A percentile compares a stretch with the other conserved stretches of the same genome.
Conservation (phyloP, 2,888 invertebrate genomes). For the Anticlea derivata region DNA sequence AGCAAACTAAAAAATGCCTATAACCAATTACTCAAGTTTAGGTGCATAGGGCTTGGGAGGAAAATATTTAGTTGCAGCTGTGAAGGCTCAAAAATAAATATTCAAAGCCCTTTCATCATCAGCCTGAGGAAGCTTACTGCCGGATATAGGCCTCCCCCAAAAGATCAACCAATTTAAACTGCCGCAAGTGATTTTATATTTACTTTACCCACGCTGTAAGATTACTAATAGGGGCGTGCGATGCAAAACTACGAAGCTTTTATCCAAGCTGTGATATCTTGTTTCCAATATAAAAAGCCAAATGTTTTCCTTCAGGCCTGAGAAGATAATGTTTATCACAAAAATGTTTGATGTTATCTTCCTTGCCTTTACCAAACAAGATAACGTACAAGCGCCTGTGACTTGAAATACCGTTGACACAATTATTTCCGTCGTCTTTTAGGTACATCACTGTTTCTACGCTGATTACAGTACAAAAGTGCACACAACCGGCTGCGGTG, state of each 20-base stretch:
- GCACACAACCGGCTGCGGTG: conserved; percentile 3
- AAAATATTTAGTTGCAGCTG: no score
- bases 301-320: conserved; percentile 34
- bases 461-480: conserved; percentile 7
- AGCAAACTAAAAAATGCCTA: no score
- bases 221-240: conserved; percentile 16
- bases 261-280: conserved; percentile 11
- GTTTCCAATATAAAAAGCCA: conserved; percentile 17
- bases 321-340: conserved; percentile 63
- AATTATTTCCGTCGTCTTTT: conserved; percentile 46
- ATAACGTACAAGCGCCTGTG: conserved; percentile 67
- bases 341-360: conserved; percentile 71
- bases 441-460: not conserved
- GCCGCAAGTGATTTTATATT: no score
- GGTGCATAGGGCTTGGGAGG: no score
- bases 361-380: conserved; percentile 66
- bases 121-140: no score
- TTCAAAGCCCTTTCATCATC: no score
- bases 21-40: no score
- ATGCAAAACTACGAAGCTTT: conserved; percentile 18
- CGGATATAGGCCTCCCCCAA: no score
- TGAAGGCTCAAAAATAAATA: no score
- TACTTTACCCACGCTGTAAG: not conserved
- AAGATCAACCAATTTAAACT: no score
- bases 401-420: conserved; percentile 70